phyloP scores from a whole-genome alignment of 2,888 invertebrate species.

The Trisateles emortualis region DNA sequence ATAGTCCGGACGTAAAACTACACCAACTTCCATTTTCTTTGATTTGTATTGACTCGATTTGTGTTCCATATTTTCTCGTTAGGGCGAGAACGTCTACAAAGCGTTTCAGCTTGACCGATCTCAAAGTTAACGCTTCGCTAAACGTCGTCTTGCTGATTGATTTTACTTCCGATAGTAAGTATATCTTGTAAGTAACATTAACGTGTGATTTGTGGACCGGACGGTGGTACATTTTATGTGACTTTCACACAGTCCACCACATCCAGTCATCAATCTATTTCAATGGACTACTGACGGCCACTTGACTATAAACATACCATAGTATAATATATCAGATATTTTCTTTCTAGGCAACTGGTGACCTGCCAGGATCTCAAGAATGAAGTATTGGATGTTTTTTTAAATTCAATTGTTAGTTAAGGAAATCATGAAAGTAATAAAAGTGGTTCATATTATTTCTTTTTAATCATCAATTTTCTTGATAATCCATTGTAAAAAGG shows the following conservation, averaged over 20 bases:
- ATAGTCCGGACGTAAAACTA: conserved; percentile 12
- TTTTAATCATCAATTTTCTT: too few relatives aligned
- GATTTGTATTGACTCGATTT: conserved; percentile 15
- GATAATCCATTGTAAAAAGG: too few relatives aligned
- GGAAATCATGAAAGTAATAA: too few relatives aligned
- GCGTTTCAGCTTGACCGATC: conserved; percentile 27
- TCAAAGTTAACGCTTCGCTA: conserved; percentile 34
- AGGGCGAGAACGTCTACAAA: conserved; percentile 20
- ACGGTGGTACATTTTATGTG: conserved; percentile 22
- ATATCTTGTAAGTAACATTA: conserved; percentile 14
- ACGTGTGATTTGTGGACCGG: conserved; percentile 14
- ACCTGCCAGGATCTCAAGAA: too few relatives aligned
- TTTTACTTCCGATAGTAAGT: conserved; percentile 40
- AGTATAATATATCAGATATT: too few relatives aligned
- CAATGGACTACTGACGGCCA: conserved; percentile 15
- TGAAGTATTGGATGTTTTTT: too few relatives aligned
- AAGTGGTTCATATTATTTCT: too few relatives aligned
- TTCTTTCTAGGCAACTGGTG: too few relatives aligned
- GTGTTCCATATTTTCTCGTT: conserved; percentile 16
- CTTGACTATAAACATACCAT: too few relatives aligned
- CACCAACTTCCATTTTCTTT: conserved; percentile 18
- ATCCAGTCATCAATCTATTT: conserved; percentile 42
- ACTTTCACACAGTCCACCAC: conserved; percentile 26
- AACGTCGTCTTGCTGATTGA: conserved; percentile 34
- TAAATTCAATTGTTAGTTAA: too few relatives aligned